A percentile compares a stretch with the other conserved stretches of the same genome.
Evolutionary conservation across 2,113 vertebrate genomes (phyloP).

Genomic region (Dolichotis patagonum): DNA sequence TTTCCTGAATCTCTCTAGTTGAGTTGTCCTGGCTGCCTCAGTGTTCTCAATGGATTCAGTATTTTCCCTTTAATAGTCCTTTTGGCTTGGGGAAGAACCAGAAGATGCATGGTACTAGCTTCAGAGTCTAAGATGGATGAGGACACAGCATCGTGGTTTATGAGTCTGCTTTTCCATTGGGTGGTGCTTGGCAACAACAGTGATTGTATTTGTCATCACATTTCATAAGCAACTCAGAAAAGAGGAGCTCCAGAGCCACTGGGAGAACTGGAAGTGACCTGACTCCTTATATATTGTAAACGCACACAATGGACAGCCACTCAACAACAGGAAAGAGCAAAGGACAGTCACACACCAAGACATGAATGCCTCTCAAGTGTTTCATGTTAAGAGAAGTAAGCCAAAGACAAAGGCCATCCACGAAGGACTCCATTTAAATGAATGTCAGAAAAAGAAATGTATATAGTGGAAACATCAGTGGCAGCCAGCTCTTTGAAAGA

Average conservation of each 20-base stretch:
- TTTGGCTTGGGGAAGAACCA: neutral
- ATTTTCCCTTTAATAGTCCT: neutral
- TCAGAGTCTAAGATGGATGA: neutral
- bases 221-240: neutral
- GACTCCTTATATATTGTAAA: neutral
- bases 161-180: neutral
- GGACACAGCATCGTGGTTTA: too few relatives aligned
- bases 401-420: neutral
- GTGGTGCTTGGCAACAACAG: neutral
- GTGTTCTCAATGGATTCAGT: neutral
- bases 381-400: neutral
- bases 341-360: neutral
- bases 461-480: neutral
- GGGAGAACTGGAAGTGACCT: neutral
- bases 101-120: neutral
- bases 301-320: neutral
- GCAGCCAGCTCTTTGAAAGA: neutral
- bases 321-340: neutral
- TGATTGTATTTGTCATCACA: neutral
- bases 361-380: neutral
- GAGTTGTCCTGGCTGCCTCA: neutral
- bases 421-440: neutral
- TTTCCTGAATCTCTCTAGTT: neutral
- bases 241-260: neutral
- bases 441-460: neutral